Conservation (phyloP, 2,888 invertebrate genomes). For the Disparrhopalites patrizii region DNA sequence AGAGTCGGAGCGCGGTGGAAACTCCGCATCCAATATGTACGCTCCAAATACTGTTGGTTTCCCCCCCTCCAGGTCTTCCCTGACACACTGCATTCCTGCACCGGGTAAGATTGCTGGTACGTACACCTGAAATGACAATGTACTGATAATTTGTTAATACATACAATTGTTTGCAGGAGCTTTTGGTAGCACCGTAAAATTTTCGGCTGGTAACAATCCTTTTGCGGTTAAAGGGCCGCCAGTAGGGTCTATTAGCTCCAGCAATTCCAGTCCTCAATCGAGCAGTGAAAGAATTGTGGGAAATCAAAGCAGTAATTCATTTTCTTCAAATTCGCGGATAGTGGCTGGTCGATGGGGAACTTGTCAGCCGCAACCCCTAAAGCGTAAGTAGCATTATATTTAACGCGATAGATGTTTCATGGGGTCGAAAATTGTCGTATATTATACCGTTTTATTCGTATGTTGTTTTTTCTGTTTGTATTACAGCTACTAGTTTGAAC, state of each 20-base stretch:
- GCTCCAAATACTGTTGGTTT: conserved; percentile 35
- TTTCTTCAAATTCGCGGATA: conserved; percentile 3
- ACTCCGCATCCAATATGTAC: conserved; percentile 21
- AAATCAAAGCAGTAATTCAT: conserved; percentile 13
- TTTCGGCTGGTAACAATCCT: conserved; percentile 12
- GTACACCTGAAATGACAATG: too few relatives aligned
- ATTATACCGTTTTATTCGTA: background rate
- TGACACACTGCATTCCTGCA: conserved; percentile 24
- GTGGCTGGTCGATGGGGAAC: conserved; percentile 17
- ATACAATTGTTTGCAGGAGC: conserved; percentile 2
- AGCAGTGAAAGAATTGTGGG: conserved; percentile 10
- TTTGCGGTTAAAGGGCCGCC: conserved; percentile 13
- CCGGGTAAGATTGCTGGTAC: too few relatives aligned
- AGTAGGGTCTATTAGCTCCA: conserved; percentile 17
- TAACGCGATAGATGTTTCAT: too few relatives aligned
- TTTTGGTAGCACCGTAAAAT: conserved; percentile 22
- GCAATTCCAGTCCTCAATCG: conserved; percentile 6
- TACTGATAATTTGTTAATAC: too few relatives aligned
- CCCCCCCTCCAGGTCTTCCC: conserved; percentile 33
- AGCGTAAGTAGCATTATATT: conserved; percentile 9
- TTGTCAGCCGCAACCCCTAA: conserved; percentile 14
- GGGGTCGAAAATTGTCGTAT: too few relatives aligned
- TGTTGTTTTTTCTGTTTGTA: background rate
- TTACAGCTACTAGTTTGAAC: conserved; percentile 19
- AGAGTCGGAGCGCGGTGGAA: conserved; percentile 19